A percentile compares a stretch with the other conserved stretches of the same genome.
phyloP scores from a whole-genome alignment of 2,888 invertebrate species.

The Blomia tropicalis region DNA sequence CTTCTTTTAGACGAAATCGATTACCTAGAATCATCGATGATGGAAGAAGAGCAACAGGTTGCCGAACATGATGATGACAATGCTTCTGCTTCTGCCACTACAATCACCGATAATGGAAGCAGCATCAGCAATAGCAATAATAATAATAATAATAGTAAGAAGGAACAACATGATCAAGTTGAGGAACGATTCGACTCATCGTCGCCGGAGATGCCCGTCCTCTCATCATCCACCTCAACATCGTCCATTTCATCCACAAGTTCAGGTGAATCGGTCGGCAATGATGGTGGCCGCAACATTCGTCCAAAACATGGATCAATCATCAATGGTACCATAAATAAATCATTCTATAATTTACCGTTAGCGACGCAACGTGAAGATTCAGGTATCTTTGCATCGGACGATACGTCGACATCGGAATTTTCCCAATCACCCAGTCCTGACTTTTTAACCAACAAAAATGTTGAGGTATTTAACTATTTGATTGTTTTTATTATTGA shows the following conservation, averaged over 20 bases:
- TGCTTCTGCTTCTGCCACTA: too few species aligned
- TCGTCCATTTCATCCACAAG: slow-evolving; percentile 61
- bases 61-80: too few species aligned
- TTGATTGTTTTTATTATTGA: not conserved
- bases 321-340: not conserved
- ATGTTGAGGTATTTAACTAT: not conserved
- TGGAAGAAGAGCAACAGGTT: not conserved
- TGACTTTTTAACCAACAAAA: not conserved
- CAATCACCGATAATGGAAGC: too few species aligned
- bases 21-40: not conserved
- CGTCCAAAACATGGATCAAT: not conserved
- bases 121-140: not conserved
- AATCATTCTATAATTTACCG: slow-evolving; percentile 11
- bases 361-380: slow-evolving; percentile 24
- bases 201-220: not conserved
- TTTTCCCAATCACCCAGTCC: slow-evolving; percentile 16
- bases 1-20: slow-evolving; percentile 1
- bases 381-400: slow-evolving; percentile 23
- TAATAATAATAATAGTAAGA: not conserved
- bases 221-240: slow-evolving; percentile 35
- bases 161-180: too few species aligned
- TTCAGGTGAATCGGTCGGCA: slow-evolving; percentile 44
- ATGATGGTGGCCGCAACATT: not conserved
- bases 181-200: slow-evolving; percentile 3
- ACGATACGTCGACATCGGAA: slow-evolving; percentile 21